Percentiles rank a stretch among this genome's conserved stretches.
These are phyloP conservation scores for Pocillopora meandrina DNA, from an alignment of 92 coral and sea anemone genomes.

Conservation along the genomic window DNA sequence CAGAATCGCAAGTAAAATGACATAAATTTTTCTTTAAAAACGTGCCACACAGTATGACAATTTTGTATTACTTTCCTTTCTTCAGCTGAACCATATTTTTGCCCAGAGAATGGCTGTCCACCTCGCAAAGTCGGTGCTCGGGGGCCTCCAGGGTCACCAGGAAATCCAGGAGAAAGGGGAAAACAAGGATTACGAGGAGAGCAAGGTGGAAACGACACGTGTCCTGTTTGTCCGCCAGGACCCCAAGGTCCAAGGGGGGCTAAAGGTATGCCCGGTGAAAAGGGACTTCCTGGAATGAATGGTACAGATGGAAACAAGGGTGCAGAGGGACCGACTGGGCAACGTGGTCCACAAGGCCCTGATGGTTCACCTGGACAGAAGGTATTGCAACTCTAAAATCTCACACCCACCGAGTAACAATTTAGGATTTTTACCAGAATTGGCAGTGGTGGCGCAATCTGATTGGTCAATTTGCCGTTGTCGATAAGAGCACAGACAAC, in stretches of 20 bases:
- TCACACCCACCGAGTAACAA: too few species aligned
- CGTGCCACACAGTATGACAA: not conserved
- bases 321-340: conserved; percentile 50
- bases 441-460: too few species aligned
- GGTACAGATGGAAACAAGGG: conserved; percentile 59
- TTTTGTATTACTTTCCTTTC: not conserved
- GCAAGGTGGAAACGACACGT: conserved; percentile 45
- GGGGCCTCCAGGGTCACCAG: conserved; percentile 25
- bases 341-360: conserved; percentile 53
- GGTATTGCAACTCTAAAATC: not conserved
- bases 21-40: not conserved
- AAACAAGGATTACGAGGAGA: conserved; percentile 40
- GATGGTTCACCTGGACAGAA: conserved; percentile 35
- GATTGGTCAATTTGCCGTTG: too few species aligned
- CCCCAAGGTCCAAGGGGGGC: conserved; percentile 55
- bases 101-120: conserved; percentile 1
- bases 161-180: conserved; percentile 12
- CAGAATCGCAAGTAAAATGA: too few species aligned
- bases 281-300: conserved; percentile 35
- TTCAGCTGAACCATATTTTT: not conserved
- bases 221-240: conserved; percentile 66
- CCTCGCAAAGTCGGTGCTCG: not conserved
- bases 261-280: conserved; percentile 53
- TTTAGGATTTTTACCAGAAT: too few species aligned
- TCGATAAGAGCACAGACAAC: too few species aligned